A percentile compares a stretch with the other conserved stretches of the same genome.
These are phyloP conservation scores for Bergia puertoricense DNA, from an alignment of 92 coral and sea anemone species.

Conservation along the genomic window DNA sequence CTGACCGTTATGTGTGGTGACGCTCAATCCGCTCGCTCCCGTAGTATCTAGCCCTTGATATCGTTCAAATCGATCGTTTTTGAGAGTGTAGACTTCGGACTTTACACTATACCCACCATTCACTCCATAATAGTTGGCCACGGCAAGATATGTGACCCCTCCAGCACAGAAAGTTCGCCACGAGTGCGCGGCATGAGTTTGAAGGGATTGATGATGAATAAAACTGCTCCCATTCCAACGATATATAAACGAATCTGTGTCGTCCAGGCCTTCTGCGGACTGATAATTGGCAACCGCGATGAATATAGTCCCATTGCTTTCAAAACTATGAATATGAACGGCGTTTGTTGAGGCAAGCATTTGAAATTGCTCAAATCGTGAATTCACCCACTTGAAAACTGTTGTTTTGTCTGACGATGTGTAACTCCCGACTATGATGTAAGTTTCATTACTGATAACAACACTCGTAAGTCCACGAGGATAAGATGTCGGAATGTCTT, in stretches of 20 bases:
- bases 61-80: conserved; percentile 19
- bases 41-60: conserved; percentile 45
- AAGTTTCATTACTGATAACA: conserved; percentile 19
- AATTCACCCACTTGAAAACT: conserved; percentile 28
- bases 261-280: neutral
- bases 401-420: conserved; percentile 9
- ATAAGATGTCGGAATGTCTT: conserved; percentile 11
- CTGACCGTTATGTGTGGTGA: conserved; percentile 22
- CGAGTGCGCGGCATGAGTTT: conserved; percentile 38
- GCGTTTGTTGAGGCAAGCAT: conserved; percentile 30
- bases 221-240: conserved; percentile 33
- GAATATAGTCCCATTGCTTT: conserved; percentile 24
- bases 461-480: conserved; percentile 33
- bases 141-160: conserved; percentile 38
- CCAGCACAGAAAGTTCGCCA: conserved; percentile 33
- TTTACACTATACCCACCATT: conserved; percentile 23
- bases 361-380: conserved; percentile 15
- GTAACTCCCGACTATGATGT: conserved; percentile 26
- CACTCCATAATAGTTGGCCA: conserved; percentile 35
- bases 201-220: conserved; percentile 35
- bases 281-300: conserved; percentile 20
- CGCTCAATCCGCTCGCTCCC: conserved; percentile 45
- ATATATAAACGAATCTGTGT: conserved; percentile 35
- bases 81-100: conserved; percentile 47
- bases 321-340: conserved; percentile 28